These are phyloP conservation scores for Anoplopoma fimbria DNA, from an alignment of 2,113 vertebrate genomes.

Conservation along the genomic window DNA sequence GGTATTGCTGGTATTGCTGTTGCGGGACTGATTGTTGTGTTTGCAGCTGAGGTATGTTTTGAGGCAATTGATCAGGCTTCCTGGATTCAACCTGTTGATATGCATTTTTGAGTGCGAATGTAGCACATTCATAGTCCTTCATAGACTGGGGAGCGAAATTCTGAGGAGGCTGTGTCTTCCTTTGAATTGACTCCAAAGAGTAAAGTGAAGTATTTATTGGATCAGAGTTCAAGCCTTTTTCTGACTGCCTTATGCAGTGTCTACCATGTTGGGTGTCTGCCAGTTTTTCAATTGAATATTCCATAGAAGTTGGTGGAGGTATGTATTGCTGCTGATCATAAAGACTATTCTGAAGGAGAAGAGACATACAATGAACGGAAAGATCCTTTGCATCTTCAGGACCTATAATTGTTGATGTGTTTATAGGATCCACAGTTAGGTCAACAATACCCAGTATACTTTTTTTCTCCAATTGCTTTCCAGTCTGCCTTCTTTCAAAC, in stretches of 20 bases:
- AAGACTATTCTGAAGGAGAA: constrained; percentile 22
- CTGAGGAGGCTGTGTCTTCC: constrained; percentile 17
- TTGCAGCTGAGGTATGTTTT: constrained; percentile 13
- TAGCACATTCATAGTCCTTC: neutral
- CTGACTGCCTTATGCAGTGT: constrained; percentile 7
- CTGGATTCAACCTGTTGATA: constrained; percentile 32
- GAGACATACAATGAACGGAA: constrained; percentile 35
- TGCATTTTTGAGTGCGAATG: constrained; percentile 8
- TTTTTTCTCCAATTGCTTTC: constrained; percentile 67
- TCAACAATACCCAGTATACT: constrained; percentile 78
- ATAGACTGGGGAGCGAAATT: neutral
- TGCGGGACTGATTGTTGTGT: constrained; percentile 31
- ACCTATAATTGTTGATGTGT: constrained; percentile 24
- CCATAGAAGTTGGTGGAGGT: neutral
- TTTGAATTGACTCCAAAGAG: constrained; percentile 10
- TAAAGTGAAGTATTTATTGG: constrained; percentile 24
- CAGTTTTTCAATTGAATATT: constrained; percentile 13
- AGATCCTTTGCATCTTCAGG: constrained; percentile 66
- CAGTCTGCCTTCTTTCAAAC: constrained; percentile 76
- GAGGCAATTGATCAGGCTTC: constrained; percentile 18
- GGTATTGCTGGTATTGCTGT: constrained; percentile 49
- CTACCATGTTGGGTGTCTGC: constrained; percentile 33
- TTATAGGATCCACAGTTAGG: constrained; percentile 78
- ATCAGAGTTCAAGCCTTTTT: neutral
- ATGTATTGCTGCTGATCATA: constrained; percentile 31